phyloP scores from a whole-genome alignment of 2,888 invertebrate species.

The Himalopsyche anomala region DNA sequence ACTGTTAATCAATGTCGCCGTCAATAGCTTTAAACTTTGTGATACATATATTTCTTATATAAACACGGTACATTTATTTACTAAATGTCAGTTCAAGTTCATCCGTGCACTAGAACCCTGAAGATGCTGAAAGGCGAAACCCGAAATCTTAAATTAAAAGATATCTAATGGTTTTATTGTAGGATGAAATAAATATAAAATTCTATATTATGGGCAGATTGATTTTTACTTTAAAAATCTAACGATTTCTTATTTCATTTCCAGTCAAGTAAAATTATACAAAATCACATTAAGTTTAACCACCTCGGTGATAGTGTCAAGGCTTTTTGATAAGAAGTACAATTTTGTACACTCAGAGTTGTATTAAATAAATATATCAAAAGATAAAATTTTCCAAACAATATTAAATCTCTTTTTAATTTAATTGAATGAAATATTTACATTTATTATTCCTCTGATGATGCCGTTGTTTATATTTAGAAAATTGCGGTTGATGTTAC shows the following conservation, averaged over 20 bases:
- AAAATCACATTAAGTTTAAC: neutral
- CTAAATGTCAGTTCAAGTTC: too few relatives aligned
- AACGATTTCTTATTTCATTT: slow-evolving; percentile 6
- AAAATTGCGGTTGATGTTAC: neutral
- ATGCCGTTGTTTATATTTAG: neutral
- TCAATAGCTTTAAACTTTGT: too few relatives aligned
- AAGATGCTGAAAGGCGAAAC: too few relatives aligned
- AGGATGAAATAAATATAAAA: too few relatives aligned
- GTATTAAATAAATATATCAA: neutral
- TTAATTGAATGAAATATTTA: slow-evolving; percentile 41
- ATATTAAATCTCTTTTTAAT: slow-evolving; percentile 35
- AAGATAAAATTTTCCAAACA: neutral
- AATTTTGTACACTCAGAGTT: neutral
- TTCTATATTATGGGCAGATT: too few relatives aligned
- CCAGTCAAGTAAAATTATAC: slow-evolving; percentile 34
- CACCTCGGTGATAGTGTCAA: slow-evolving; percentile 23
- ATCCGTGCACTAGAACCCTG: too few relatives aligned
- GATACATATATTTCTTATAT: too few relatives aligned
- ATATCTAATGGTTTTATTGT: too few relatives aligned
- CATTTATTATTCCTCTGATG: neutral
- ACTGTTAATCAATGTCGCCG: too few relatives aligned
- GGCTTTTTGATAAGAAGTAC: neutral
- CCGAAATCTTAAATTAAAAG: too few relatives aligned
- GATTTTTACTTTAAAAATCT: too few relatives aligned
- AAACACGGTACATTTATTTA: too few relatives aligned